Base-by-base conservation (phyloP, 2,888 invertebrate genomes). In the Odontothrips loti region DNA sequence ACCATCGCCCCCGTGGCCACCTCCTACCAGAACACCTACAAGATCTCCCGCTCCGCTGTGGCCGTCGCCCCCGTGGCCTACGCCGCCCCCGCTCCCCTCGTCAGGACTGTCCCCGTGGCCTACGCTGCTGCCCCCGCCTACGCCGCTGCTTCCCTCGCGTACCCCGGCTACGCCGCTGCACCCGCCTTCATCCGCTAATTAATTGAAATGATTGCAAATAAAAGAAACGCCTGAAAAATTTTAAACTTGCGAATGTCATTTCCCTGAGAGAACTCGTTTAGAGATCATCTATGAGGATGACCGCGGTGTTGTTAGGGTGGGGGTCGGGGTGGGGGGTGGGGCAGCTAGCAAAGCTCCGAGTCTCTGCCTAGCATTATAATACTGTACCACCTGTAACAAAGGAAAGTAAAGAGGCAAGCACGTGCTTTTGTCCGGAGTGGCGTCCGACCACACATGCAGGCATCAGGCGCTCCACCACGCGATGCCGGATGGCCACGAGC, bases 11-110 rank as follows among this genome's bases (percentile, higher is more conserved):
- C 68, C 68, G 68, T 12, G 11, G 68, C 68, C 68, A 75, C 68
- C 68, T 75, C 68, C 68, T 75, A 75, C 68, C 68, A 75, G 23
- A 75, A 75, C 68, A 75, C 68, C 68, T 75, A 75, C 68, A 75
- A 75, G 68, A 75, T 75, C 68, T 75, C 68, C 68, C 68, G 68
- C 68, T 75, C 68, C 68, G 68, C 68, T 27, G 68, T 75, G 68
- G 68, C 68, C 27, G 68, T 75, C 27, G 68, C 68, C 68, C 68
- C 68, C 27, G 12, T 75, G 23, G 68, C 27, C 6, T 27, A 75
- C 23, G 27, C 68, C 68, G 68, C 27, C 23, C 23, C 68, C 27
- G 68, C 68, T 27, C 68, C 68, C 68, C 9, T 75, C 27, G 68
- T 27, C 68, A 27, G 27, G 23, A 27, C 68, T 27, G 68, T 27